Evolutionary conservation across 2,113 vertebrate genomes (phyloP).

Genomic region (Baryphthengus martii): DNA sequence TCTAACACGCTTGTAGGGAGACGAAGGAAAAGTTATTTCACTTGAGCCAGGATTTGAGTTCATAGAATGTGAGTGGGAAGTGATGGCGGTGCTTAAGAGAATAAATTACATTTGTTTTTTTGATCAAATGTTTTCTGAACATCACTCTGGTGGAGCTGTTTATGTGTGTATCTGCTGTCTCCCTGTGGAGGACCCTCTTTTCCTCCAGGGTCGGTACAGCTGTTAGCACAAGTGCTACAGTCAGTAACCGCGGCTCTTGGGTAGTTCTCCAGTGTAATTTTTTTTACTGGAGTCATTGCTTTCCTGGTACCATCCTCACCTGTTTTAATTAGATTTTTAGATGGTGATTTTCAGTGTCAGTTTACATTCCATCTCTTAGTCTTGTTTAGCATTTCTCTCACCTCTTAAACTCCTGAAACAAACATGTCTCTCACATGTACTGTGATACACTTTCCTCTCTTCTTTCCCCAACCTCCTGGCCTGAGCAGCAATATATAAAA

Average conservation of each 20-base stretch:
- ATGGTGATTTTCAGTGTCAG: background rate
- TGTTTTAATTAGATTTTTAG: background rate
- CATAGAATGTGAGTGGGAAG: accelerated
- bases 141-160: background rate
- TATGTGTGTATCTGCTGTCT: background rate
- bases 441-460: background rate
- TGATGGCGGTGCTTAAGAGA: background rate
- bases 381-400: background rate
- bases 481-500: background rate
- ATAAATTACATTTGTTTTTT: background rate
- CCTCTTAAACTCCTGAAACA: background rate
- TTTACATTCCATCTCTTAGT: background rate
- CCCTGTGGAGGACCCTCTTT: background rate
- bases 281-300: background rate
- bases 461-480: background rate
- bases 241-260: background rate
- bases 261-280: background rate
- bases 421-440: background rate
- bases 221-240: background rate
- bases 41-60: background rate
- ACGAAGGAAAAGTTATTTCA: background rate
- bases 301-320: background rate
- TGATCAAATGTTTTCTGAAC: background rate
- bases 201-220: background rate
- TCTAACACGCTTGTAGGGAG: background rate